Conservation (phyloP, 2,888 invertebrate genomes). For the Andrena trimmerana region DNA sequence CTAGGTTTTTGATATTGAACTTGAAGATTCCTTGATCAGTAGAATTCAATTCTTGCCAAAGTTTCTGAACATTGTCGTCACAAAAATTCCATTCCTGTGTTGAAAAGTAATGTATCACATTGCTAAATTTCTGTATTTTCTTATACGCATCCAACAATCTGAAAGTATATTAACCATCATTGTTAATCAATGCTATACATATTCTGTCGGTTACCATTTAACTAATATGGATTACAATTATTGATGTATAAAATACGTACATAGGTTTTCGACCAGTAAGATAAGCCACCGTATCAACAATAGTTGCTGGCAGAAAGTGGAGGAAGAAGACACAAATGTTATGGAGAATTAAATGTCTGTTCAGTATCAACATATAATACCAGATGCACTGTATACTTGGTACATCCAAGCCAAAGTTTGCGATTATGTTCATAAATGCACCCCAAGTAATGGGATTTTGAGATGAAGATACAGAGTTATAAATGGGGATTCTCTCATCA, state of each 20-base stretch:
- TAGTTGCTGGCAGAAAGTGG: constrained; percentile 88
- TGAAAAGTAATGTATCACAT: constrained; percentile 91
- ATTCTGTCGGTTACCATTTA: not conserved
- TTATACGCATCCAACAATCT: constrained; percentile 89
- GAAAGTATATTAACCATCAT: not conserved
- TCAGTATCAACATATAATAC: constrained; percentile 88
- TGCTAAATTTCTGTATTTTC: constrained; percentile 90
- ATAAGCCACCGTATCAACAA: constrained; percentile 86
- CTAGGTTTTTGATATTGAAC: constrained; percentile 89
- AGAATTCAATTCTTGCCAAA: constrained; percentile 87
- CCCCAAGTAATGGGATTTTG: constrained; percentile 94
- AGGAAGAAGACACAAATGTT: constrained; percentile 86
- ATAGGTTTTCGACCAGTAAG: constrained; percentile 87
- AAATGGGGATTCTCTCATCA: constrained; percentile 88
- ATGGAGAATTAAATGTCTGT: constrained; percentile 86
- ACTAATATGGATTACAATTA: not conserved
- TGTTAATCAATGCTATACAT: not conserved
- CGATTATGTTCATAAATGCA: constrained; percentile 86
- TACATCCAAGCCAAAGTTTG: constrained; percentile 86
- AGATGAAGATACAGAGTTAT: constrained; percentile 94
- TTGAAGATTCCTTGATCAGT: constrained; percentile 89
- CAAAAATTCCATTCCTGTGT: constrained; percentile 91
- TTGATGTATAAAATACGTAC: constrained; percentile 83
- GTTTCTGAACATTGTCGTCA: constrained; percentile 87
- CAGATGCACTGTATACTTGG: constrained; percentile 88